These are phyloP conservation scores for Heliconius charithonia DNA, from an alignment of 2,888 invertebrate species.

Conservation along the genomic window DNA sequence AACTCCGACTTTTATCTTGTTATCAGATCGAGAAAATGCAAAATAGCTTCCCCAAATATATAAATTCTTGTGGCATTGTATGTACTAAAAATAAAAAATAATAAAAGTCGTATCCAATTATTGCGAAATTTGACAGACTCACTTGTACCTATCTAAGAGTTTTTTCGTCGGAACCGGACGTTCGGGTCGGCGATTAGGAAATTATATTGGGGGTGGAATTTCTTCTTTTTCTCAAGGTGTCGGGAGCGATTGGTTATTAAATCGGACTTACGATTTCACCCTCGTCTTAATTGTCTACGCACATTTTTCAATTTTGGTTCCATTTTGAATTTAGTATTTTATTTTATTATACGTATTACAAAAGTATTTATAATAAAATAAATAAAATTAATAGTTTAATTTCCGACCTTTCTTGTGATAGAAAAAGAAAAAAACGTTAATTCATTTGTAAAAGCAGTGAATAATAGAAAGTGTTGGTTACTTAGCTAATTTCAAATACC, in stretches of 20 bases:
- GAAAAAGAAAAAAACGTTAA: background rate
- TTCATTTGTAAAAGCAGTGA: background rate
- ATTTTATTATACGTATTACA: background rate
- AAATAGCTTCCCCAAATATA: too few relatives aligned
- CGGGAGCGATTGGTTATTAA: slow-evolving; percentile 79
- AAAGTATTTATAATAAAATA: background rate
- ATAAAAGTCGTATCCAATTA: slow-evolving; percentile 60
- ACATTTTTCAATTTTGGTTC: background rate
- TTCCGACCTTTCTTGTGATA: background rate
- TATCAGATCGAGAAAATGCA: too few relatives aligned
- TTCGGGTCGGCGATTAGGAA: slow-evolving; percentile 80
- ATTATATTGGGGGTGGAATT: slow-evolving; percentile 77
- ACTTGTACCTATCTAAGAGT: slow-evolving; percentile 65
- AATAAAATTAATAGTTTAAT: background rate
- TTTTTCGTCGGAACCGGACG: slow-evolving; percentile 79
- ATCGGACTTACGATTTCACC: slow-evolving; percentile 71
- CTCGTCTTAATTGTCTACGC: slow-evolving; percentile 71
- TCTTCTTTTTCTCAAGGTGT: slow-evolving; percentile 72
- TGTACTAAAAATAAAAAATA: background rate
- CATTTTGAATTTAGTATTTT: background rate
- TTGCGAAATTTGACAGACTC: slow-evolving; percentile 58
- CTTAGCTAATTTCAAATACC: background rate
- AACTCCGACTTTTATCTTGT: too few relatives aligned
- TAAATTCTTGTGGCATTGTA: too few relatives aligned
- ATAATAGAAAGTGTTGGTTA: too few relatives aligned